Percentiles rank a stretch among this genome's conserved stretches.
phyloP scores from a whole-genome alignment of 2,113 vertebrate genomes.

The human (Homo sapiens) region DNA sequence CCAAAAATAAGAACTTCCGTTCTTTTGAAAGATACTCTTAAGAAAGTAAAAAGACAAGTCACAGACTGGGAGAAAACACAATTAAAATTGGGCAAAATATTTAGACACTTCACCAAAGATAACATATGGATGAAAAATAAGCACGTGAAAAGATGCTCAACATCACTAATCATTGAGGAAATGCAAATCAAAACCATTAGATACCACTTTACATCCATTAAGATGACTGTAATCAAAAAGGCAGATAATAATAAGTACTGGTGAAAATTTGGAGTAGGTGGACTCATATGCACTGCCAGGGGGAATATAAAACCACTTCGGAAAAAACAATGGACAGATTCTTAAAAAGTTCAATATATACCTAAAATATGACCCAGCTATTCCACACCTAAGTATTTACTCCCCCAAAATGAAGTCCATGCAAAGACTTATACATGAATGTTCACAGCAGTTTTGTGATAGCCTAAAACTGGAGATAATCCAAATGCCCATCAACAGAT shows the following conservation, averaged over 20 bases:
- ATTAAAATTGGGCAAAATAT: background rate
- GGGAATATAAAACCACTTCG: background rate
- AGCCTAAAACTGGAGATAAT: background rate
- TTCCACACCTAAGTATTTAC: background rate
- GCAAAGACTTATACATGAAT: background rate
- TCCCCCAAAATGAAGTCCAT: background rate
- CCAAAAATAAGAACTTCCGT: background rate
- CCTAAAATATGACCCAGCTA: background rate
- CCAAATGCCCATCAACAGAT: background rate
- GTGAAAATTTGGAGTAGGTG: background rate
- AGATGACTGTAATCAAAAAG: background rate
- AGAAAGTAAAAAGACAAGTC: background rate
- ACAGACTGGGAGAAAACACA: background rate
- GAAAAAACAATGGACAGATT: background rate
- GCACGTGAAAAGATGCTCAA: background rate
- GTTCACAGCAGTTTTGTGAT: background rate
- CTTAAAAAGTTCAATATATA: background rate
- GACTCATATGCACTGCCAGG: background rate
- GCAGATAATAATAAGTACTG: background rate
- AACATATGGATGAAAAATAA: background rate
- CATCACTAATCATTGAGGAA: background rate
- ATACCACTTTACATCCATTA: background rate
- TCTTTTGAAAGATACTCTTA: slow-evolving; percentile 1
- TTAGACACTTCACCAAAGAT: background rate
- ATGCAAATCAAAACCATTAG: background rate